Evolutionary conservation across 2,113 vertebrate genomes (phyloP), one percentile per base, ranked within the genome.

Genomic region (Puffinus mauretanicus): DNA sequence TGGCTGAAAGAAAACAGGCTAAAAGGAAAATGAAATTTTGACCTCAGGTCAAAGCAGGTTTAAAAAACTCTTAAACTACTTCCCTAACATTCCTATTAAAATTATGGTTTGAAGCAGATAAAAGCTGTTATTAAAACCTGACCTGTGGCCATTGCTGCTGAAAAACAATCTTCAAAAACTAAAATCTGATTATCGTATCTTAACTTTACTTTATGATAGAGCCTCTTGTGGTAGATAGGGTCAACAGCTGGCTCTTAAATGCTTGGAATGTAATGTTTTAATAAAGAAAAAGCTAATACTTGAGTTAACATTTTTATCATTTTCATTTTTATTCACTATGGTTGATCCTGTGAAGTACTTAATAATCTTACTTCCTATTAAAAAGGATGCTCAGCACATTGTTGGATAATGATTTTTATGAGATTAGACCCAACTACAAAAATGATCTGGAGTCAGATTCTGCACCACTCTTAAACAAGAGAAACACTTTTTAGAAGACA

Each of bases 51-150:
- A 90, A 79, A 93, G 40, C 25, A 72, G 57, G 40, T 73, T 81
- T 94, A 60, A 84, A 86, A 96, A 91, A 66, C 87, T 95, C 89
- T 91, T 75, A 66, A 71, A 86, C 34, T 64, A 46, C n/a, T 77
- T 93, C 46, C 55, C 69, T 77, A 66, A 60, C 15, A 61, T 52
- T 30, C 32, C 82, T 70, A 49, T 66, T 83, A 67, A 67, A 94
- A 49, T 78, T 30, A 82, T 18, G 21, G 61, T n/a, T 57, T 89
- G 73, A 89, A 94, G 65, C 21, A 82, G 81, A 64, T 47, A 71
- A 94, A 86, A 93, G 44, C n/a, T 65, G 36, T 77, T 85, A 79
- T 47, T 91, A 94, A 78, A 95, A 60, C 60, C 21, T 81, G 61
- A 90, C 58, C 82, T 86, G 22, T 64, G 46, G 67, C 55, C 18